These are phyloP conservation scores for Caenorhabditis imperialis DNA, from an alignment of 2,888 invertebrate genomes.

Conservation along the genomic window DNA sequence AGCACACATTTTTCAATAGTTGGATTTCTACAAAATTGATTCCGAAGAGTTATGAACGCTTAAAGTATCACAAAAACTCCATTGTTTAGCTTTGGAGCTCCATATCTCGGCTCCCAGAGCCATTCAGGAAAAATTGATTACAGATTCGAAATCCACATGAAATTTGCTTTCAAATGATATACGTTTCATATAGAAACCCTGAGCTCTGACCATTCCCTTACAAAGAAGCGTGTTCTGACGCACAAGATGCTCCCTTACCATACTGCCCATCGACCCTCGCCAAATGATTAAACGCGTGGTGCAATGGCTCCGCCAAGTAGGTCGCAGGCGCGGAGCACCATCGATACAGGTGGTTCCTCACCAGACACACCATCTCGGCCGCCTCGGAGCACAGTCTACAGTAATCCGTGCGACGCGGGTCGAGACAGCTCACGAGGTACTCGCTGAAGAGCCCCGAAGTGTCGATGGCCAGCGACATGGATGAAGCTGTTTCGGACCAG, in stretches of 20 bases:
- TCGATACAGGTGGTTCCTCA: constrained; percentile 40
- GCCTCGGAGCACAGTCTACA: constrained; percentile 8
- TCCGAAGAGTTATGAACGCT: no score
- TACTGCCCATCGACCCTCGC: constrained; percentile 40
- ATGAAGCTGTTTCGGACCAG: constrained; percentile 22
- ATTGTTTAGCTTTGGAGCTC: no score
- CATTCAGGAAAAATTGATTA: no score
- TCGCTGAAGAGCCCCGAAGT: constrained; percentile 27
- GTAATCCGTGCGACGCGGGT: constrained; percentile 16
- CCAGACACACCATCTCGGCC: constrained; percentile 46
- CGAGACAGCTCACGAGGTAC: constrained; percentile 31
- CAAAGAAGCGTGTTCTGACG: no score
- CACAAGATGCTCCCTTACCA: constrained; percentile 29
- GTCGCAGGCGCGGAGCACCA: constrained; percentile 41
- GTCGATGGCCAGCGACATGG: constrained; percentile 46
- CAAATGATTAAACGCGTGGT: constrained; percentile 45
- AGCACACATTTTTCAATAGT: no score
- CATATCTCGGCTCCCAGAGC: no score
- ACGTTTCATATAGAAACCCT: no score
- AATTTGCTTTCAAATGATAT: no score
- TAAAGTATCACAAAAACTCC: no score
- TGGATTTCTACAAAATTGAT: no score
- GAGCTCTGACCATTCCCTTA: no score
- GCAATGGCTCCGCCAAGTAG: constrained; percentile 48
- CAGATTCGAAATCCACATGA: no score